phyloP scores from a whole-genome alignment of 2,797 vertebrate species.

The Falco rusticolus region DNA sequence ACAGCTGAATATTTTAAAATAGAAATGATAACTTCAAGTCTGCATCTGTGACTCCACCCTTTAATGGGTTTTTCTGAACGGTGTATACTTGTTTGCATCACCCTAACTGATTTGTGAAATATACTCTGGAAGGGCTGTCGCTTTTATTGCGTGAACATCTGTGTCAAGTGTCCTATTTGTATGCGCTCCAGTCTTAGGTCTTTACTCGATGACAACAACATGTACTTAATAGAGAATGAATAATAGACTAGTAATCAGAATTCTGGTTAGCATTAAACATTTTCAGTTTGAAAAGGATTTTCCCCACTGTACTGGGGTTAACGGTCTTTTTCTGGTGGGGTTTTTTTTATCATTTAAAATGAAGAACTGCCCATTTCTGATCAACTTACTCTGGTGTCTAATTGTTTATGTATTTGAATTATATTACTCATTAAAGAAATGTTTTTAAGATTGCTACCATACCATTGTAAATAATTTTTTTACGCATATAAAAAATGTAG shows the following conservation, averaged over 20 bases:
- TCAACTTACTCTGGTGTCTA: not conserved
- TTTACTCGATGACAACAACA: not conserved
- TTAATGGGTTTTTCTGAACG: not conserved
- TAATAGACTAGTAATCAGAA: not conserved
- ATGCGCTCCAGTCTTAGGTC: rapidly evolving
- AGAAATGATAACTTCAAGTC: slow-evolving; percentile 9
- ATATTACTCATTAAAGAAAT: not conserved
- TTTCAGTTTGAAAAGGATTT: not conserved
- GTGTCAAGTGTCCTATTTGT: not conserved
- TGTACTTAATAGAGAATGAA: not conserved
- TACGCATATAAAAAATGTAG: not conserved
- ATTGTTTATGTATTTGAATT: not conserved
- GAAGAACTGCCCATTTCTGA: not conserved
- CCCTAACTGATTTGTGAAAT: not conserved
- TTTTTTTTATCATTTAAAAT: not conserved
- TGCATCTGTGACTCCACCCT: not conserved
- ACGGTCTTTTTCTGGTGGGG: not conserved
- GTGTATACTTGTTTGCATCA: not conserved
- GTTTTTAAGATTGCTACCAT: not conserved
- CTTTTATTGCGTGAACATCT: not conserved
- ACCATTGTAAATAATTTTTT: not conserved
- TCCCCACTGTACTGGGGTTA: not conserved
- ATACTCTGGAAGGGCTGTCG: not conserved
- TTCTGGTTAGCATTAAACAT: not conserved
- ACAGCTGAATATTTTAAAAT: slow-evolving; percentile 15